These are phyloP conservation scores for Drosophila nikananu DNA, from an alignment of 1,140 invertebrate species.

Conservation along the genomic window DNA sequence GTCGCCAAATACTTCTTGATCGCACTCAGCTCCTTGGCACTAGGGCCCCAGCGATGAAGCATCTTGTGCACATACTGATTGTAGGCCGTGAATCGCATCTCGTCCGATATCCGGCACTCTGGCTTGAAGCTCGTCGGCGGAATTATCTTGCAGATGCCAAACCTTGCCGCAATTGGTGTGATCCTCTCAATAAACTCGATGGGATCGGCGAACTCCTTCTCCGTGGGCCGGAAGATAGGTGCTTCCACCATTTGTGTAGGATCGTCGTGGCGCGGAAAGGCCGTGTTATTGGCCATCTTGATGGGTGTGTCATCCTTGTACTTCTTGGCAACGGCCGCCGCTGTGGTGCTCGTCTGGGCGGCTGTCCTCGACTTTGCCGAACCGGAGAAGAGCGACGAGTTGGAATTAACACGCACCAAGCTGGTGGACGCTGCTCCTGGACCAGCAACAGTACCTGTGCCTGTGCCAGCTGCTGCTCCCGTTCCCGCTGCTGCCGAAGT, in stretches of 20 bases:
- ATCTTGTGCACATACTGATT: conserved; percentile 97
- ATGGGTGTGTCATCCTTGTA: conserved; percentile 83
- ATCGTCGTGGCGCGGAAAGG: conserved; percentile 86
- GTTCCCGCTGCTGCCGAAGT: conserved; percentile 52
- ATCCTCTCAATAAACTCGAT: conserved; percentile 96
- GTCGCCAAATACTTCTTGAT: conserved; percentile 94
- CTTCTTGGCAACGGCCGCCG: conserved; percentile 66
- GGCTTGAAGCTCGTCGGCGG: conserved; percentile 95
- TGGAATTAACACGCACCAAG: conserved; percentile 77
- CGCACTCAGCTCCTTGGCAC: conserved; percentile 93
- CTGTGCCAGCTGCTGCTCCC: conserved; percentile 6
- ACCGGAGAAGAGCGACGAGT: conserved; percentile 77
- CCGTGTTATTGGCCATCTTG: conserved; percentile 86
- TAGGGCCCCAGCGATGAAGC: conserved; percentile 95
- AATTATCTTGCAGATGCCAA: conserved; percentile 95
- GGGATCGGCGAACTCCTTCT: conserved; percentile 95
- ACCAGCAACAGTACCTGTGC: background rate
- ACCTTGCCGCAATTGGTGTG: conserved; percentile 91
- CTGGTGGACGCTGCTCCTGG: conserved; percentile 9
- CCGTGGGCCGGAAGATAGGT: conserved; percentile 92
- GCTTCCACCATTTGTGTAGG: conserved; percentile 90
- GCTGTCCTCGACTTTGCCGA: conserved; percentile 77
- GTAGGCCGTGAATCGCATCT: conserved; percentile 94
- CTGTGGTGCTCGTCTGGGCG: conserved; percentile 38
- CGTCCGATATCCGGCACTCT: conserved; percentile 93